phyloP scores from a whole-genome alignment of 2,113 vertebrate species.

The Pangasianodon hypophthalmus region DNA sequence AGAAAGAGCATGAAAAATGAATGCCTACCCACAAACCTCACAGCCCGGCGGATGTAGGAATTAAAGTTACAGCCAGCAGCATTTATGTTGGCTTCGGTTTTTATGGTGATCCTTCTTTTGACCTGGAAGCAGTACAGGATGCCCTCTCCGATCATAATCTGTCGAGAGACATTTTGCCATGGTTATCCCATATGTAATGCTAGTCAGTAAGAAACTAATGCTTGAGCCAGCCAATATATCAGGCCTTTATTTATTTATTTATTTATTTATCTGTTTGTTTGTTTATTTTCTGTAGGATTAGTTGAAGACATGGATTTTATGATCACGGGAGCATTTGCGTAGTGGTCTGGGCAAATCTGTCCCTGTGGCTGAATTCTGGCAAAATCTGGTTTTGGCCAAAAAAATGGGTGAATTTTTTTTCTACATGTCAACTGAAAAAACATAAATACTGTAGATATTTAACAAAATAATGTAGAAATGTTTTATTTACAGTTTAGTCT shows the following conservation, averaged over 20 bases:
- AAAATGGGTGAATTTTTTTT: background rate
- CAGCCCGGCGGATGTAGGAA: conserved; percentile 93
- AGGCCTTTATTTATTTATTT: background rate
- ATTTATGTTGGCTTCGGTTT: conserved; percentile 90
- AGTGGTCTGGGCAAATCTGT: background rate
- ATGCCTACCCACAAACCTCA: conserved; percentile 90
- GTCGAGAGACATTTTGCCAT: conserved; percentile 53
- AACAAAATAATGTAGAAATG: background rate
- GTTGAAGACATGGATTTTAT: too few species aligned
- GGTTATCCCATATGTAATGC: conserved; percentile 26
- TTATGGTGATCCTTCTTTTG: conserved; percentile 74
- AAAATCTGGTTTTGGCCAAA: background rate
- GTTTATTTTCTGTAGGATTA: background rate
- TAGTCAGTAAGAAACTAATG: background rate
- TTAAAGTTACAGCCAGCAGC: conserved; percentile 98
- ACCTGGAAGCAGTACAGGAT: conserved; percentile 95
- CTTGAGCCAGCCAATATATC: background rate
- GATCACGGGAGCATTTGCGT: background rate
- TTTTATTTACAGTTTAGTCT: background rate
- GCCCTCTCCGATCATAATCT: conserved; percentile 98
- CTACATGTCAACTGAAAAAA: background rate
- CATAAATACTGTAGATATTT: background rate
- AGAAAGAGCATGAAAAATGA: conserved; percentile 13
- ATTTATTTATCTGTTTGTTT: background rate
- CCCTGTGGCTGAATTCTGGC: background rate